phyloP scores from a whole-genome alignment of 2,113 vertebrate species.

The Chrysemys picta region DNA sequence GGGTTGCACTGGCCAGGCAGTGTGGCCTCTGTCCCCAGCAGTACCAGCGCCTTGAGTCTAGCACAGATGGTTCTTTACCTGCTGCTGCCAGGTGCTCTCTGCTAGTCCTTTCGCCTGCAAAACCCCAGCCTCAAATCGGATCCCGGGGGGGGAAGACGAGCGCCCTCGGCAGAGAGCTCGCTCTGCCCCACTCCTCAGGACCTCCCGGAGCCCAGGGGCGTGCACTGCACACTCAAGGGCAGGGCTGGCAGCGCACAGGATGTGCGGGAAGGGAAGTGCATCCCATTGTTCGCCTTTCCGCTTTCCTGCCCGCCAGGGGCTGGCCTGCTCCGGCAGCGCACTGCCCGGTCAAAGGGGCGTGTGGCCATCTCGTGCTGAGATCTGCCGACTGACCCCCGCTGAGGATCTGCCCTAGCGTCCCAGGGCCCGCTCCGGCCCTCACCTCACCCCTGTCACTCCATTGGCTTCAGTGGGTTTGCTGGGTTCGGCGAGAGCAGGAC shows the following conservation, averaged over 20 bases:
- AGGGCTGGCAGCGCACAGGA: not conserved
- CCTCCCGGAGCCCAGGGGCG: fast-evolving
- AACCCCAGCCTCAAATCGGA: not conserved
- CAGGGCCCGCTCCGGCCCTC: too few species aligned
- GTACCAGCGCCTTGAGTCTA: not conserved
- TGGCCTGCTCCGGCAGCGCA: not conserved
- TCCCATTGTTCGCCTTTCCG: not conserved
- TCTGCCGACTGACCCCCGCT: not conserved
- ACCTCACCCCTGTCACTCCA: too few species aligned
- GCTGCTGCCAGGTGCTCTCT: not conserved
- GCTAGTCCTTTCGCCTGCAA: not conserved
- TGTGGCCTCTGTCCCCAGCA: not conserved
- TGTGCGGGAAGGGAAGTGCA: not conserved
- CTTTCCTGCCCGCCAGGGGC: conserved; percentile 26
- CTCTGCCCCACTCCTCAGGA: not conserved
- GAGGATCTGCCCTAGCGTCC: too few species aligned
- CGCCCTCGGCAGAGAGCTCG: not conserved
- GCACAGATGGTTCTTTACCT: not conserved
- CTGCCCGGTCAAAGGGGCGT: too few species aligned
- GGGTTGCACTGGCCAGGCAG: too few species aligned
- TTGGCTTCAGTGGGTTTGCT: too few species aligned
- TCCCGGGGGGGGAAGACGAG: too few species aligned
- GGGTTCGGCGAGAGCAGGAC: too few species aligned
- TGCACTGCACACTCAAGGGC: not conserved
- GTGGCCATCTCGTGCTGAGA: not conserved